Conservation (phyloP, 2,113 vertebrate genomes). For the Amblyornis subalaris region DNA sequence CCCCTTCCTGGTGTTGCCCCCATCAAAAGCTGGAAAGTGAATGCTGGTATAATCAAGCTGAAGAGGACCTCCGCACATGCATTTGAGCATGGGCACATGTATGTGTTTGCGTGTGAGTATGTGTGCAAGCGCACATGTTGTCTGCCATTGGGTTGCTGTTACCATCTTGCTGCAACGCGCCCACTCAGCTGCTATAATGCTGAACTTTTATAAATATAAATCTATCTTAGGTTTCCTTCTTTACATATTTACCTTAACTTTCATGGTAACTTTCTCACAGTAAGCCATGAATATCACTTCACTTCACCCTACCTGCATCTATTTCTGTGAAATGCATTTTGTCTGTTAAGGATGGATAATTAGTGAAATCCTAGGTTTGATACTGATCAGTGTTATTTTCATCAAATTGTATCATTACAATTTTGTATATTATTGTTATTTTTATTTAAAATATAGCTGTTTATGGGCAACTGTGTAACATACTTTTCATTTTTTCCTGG, state of each 20-base stretch:
- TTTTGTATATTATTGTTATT: constrained; percentile 49
- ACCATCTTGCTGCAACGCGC: neutral
- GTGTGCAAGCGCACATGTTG: neutral
- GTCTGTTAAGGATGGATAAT: constrained; percentile 37
- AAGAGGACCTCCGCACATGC: neutral
- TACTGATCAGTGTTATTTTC: constrained; percentile 44
- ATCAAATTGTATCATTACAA: neutral
- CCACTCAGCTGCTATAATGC: neutral
- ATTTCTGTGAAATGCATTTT: constrained; percentile 16
- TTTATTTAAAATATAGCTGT: constrained; percentile 47
- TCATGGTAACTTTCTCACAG: neutral
- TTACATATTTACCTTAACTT: neutral
- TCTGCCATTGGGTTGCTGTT: neutral
- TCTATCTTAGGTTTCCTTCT: neutral
- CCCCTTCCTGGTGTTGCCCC: neutral
- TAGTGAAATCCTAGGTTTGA: constrained; percentile 3
- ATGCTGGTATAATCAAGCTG: neutral
- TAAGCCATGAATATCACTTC: neutral
- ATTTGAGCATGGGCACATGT: neutral
- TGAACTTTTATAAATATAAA: neutral
- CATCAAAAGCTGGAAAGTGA: neutral
- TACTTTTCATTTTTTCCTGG: neutral
- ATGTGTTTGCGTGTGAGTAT: neutral
- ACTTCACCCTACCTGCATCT: neutral
- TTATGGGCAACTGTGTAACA: neutral